A percentile compares a stretch with the other conserved stretches of the same genome.
These are phyloP conservation scores for Chiloscyllium punctatum DNA, from an alignment of 2,797 vertebrate genomes.

Conservation along the genomic window DNA sequence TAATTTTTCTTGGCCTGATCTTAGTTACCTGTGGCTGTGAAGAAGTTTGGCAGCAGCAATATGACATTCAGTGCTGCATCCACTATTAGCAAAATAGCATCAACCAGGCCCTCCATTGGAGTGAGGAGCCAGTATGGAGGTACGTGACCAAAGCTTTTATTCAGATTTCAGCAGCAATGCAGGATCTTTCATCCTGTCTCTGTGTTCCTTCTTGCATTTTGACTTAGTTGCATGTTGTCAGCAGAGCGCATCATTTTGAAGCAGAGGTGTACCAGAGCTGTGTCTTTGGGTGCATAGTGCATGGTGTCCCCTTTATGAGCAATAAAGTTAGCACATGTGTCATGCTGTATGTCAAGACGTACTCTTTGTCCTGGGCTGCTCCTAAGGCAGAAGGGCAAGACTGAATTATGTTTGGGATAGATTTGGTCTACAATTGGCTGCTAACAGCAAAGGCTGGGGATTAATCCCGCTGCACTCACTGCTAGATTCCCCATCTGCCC, in stretches of 20 bases:
- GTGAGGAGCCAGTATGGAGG: not conserved
- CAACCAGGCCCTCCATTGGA: not conserved
- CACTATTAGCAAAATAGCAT: not conserved
- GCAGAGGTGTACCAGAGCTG: not conserved
- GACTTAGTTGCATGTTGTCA: not conserved
- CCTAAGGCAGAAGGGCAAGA: not conserved
- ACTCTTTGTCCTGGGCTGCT: not conserved
- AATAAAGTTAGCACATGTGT: not conserved
- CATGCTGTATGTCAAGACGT: not conserved
- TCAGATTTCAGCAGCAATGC: not conserved
- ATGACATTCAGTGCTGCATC: not conserved
- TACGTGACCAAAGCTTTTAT: not conserved
- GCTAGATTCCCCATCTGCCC: not conserved
- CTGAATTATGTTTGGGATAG: too few relatives aligned
- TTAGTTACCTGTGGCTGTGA: not conserved
- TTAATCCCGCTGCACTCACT: not conserved
- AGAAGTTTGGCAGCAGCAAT: not conserved
- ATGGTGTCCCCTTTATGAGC: not conserved
- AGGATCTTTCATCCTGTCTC: not conserved
- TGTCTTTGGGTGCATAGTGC: not conserved
- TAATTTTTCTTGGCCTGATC: not conserved
- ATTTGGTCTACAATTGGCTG: not conserved
- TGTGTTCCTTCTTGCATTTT: not conserved
- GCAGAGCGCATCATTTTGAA: too few relatives aligned
- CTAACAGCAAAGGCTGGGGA: not conserved